Conservation (phyloP, 2,797 vertebrate species). For the Gila robusta region DNA sequence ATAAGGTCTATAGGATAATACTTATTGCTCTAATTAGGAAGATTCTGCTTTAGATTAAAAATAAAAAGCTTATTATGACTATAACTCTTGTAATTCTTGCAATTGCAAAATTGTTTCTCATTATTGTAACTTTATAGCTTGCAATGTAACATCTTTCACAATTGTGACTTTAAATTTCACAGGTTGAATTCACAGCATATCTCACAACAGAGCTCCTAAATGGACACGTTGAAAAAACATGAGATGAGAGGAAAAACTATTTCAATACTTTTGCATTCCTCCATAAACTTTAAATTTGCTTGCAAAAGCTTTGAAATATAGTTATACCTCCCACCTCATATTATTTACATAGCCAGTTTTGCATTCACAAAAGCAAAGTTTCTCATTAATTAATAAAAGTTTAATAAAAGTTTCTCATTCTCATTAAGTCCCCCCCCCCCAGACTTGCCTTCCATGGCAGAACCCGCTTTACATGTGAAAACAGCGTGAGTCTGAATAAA, state of each 20-base stretch:
- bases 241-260: not conserved
- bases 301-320: not conserved
- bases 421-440: no score
- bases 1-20: not conserved
- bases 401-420: no score
- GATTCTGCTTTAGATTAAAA: not conserved
- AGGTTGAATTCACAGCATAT: not conserved
- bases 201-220: not conserved
- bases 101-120: not conserved
- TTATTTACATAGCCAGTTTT: not conserved
- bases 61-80: not conserved
- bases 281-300: not conserved
- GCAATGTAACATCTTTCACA: not conserved
- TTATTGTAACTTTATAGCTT: not conserved
- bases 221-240: not conserved
- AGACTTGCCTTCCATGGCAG: constrained; percentile 30
- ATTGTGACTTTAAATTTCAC: not conserved
- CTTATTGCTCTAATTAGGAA: not conserved
- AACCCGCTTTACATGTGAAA: constrained; percentile 61
- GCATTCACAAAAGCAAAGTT: not conserved
- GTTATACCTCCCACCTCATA: not conserved
- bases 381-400: no score
- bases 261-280: not conserved
- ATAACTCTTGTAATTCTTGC: not conserved
- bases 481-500: constrained; percentile 40